Evolutionary conservation across 2,113 vertebrate species (phyloP).

Genomic region (Tautogolabrus adspersus): DNA sequence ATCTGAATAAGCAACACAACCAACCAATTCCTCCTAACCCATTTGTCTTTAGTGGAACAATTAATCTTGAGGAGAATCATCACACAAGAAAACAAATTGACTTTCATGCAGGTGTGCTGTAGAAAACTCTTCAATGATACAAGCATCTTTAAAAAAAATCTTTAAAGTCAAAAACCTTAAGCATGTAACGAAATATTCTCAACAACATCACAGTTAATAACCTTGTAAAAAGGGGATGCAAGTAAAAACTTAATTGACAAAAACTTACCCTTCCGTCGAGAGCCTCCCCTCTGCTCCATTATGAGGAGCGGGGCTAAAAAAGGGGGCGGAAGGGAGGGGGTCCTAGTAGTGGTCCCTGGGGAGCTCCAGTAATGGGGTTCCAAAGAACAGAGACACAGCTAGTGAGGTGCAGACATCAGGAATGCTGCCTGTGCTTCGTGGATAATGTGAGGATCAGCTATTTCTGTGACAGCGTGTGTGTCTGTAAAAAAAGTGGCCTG

Average conservation of each 20-base stretch:
- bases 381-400: conserved; percentile 50
- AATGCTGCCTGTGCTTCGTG: conserved; percentile 67
- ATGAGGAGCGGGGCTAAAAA: conserved; percentile 68
- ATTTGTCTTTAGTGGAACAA: not conserved
- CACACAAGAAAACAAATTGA: not conserved
- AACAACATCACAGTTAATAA: not conserved
- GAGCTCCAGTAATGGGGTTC: conserved; percentile 62
- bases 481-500: conserved; percentile 70
- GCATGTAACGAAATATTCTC: not conserved
- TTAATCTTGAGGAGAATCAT: not conserved
- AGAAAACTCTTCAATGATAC: not conserved
- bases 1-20: not conserved
- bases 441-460: conserved; percentile 82
- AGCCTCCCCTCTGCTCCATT: conserved; percentile 83
- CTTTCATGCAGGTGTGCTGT: not conserved
- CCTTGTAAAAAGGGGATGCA: not conserved
- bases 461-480: conserved; percentile 69
- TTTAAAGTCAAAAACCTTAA: not conserved
- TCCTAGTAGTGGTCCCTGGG: conserved; percentile 61
- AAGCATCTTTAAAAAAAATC: not conserved
- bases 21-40: not conserved
- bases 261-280: conserved; percentile 81
- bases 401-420: conserved; percentile 65
- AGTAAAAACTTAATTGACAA: not conserved
- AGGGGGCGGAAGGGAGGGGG: conserved; percentile 56